Percentiles rank a stretch among this genome's conserved stretches.
These are phyloP conservation scores for Ciconia maguari DNA, from an alignment of 2,113 vertebrate species.

Conservation along the genomic window DNA sequence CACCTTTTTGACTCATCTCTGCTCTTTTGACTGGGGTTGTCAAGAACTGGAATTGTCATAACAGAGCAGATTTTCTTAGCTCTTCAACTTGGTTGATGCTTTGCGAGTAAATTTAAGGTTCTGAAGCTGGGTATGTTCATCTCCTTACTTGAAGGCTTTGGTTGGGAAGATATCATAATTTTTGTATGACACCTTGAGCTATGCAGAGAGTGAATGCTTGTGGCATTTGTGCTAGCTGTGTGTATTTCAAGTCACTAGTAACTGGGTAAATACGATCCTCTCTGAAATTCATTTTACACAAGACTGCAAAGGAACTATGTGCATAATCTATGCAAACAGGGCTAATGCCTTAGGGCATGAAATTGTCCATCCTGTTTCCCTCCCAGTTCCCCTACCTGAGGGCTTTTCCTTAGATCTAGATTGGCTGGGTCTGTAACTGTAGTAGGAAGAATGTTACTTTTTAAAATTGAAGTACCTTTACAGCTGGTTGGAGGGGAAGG, in stretches of 20 bases:
- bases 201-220: not conserved
- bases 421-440: not conserved
- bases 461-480: not conserved
- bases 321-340: not conserved
- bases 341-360: not conserved
- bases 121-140: not conserved
- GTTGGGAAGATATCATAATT: not conserved
- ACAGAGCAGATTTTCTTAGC: not conserved
- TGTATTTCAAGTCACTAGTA: not conserved
- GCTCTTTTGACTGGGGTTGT: not conserved
- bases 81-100: not conserved
- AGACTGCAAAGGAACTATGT: not conserved
- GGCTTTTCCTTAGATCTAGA: not conserved
- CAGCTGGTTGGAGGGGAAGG: not conserved
- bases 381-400: conserved; percentile 5
- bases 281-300: not conserved
- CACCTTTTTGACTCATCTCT: not conserved
- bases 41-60: not conserved
- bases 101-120: not conserved
- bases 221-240: not conserved
- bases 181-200: not conserved
- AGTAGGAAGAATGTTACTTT: not conserved
- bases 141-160: not conserved
- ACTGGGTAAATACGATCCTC: not conserved
- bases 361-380: not conserved